These are phyloP conservation scores for Tridacna gigas DNA, from an alignment of 2,888 invertebrate genomes.

Conservation along the genomic window DNA sequence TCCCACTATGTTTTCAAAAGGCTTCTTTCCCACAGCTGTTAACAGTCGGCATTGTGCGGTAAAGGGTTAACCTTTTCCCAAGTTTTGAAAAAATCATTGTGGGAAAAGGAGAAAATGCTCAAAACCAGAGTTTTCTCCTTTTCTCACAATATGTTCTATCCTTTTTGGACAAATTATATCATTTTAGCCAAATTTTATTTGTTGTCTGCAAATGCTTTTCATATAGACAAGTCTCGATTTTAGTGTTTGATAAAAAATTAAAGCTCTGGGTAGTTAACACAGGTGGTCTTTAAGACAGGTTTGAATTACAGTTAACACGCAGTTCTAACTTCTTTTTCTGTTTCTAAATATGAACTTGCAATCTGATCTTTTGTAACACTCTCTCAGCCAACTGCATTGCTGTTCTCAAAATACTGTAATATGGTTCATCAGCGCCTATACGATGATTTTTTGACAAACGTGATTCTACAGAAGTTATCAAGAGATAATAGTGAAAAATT, in stretches of 20 bases:
- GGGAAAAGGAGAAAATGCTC: not conserved
- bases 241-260: no score
- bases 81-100: not conserved
- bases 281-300: no score
- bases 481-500: not conserved
- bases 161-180: not conserved
- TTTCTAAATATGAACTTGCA: no score
- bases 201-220: not conserved
- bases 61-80: not conserved
- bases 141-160: not conserved
- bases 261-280: no score
- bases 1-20: not conserved
- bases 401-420: no score
- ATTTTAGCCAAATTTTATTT: not conserved
- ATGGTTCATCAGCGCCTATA: no score
- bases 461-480: not conserved
- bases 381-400: no score
- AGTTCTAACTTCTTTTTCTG: no score
- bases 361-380: no score
- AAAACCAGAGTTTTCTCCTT: not conserved
- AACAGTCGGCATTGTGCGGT: not conserved
- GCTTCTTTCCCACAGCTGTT: not conserved
- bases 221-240: no score
- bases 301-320: no score
- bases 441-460: not conserved